These are phyloP conservation scores for Erithacus rubecula DNA, from an alignment of 2,797 vertebrate genomes.

Conservation along the genomic window DNA sequence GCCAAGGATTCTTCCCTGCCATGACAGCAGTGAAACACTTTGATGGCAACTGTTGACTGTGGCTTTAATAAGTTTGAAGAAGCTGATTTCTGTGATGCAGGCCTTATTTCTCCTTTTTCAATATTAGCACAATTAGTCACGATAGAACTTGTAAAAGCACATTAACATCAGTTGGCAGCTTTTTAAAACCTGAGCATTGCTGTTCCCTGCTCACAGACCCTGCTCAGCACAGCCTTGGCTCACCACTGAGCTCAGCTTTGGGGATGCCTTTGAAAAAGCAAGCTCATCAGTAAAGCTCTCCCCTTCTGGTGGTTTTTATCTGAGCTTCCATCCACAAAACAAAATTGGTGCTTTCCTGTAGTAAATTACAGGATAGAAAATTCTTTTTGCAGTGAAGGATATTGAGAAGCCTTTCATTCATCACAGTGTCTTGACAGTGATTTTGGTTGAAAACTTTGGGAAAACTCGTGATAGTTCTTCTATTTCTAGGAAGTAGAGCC, in stretches of 20 bases:
- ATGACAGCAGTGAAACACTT: accelerated
- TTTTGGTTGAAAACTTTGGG: neutral
- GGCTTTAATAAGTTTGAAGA: neutral
- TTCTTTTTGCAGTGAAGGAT: neutral
- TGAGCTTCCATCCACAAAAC: neutral
- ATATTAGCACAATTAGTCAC: neutral
- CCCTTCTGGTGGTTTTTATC: neutral
- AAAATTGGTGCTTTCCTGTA: neutral
- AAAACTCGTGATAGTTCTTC: neutral
- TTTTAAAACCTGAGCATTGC: neutral
- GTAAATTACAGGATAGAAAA: neutral
- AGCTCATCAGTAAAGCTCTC: neutral
- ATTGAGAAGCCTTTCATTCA: neutral
- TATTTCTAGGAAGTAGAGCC: neutral
- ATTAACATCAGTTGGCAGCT: neutral
- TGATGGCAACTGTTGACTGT: accelerated
- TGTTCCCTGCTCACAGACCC: neutral
- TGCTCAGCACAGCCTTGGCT: neutral
- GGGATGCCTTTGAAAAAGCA: neutral
- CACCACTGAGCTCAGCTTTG: neutral
- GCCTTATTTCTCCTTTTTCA: neutral
- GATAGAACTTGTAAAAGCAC: neutral
- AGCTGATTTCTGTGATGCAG: neutral
- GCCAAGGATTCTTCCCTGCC: neutral
- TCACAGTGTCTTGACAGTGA: neutral